Evolutionary conservation across 2,888 invertebrate genomes (phyloP), one percentile per base, ranked within the genome.

Genomic region (Tiliacea citrago): DNA sequence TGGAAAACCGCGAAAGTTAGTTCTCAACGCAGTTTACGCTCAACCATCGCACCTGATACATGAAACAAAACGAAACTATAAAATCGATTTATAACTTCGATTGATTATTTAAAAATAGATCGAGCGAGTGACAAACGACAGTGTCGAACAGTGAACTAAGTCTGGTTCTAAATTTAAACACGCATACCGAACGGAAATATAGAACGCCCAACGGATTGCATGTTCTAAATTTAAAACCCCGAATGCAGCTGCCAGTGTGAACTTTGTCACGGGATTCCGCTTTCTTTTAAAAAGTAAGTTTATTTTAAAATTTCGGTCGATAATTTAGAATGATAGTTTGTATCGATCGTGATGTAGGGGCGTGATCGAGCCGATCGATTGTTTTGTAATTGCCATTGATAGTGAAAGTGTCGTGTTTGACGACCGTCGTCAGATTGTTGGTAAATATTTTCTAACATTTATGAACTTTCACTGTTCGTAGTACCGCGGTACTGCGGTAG

Each of bases 141-240:
- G 94, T 94, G 95, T 95, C 94, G 95, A 94, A 94, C 93, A 91
- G 94, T 94, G 94, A 94, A 95, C 95, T 94, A 94, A 94, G 93
- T 93, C 94, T 93, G 91, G 93, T 91, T 94, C 95, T 96, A 95
- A 93, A 93, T 95, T 92, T 96, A 95, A 93, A 92, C 92, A 68
- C 91, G 92, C 95, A 94, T 95, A 93, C 95, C 95, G 93, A 94
- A 93, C 93, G 91, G 93, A 95, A 93, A 96, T 96, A 95, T 96
- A 95, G 96, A 95, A 92, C 96, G 91, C 91, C 93, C 93, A 94
- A 94, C 95, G 94, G 93, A 95, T 94, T 95, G 95, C 95, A 93
- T 90, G 93, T 92, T 93, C 95, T 95, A 94, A 92, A 92, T 95
- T 93, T 95, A 94, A 93, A 91, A 68, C 74, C 85, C 86, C 90